Conservation (phyloP, 2,797 vertebrate genomes). For the Pantherophis alleghaniensis region DNA sequence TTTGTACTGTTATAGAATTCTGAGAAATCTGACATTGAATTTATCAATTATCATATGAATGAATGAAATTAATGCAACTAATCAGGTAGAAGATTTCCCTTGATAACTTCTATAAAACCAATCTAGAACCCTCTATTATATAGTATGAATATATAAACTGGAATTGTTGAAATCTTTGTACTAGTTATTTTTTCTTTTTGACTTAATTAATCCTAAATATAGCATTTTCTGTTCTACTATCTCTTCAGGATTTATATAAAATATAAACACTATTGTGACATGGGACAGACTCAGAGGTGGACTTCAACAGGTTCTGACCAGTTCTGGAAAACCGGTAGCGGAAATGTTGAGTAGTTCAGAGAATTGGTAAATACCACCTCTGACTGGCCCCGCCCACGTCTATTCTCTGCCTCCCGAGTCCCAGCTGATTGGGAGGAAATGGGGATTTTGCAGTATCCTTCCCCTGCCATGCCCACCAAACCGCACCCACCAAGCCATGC, state of each 20-base stretch:
- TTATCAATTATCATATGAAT: neutral
- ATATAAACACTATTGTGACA: neutral
- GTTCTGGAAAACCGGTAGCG: too few relatives aligned
- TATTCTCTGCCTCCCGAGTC: too few relatives aligned
- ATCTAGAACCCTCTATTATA: neutral
- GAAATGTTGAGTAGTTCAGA: too few relatives aligned
- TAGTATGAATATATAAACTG: neutral
- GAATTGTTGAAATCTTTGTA: neutral
- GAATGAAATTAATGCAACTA: neutral
- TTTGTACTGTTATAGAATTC: neutral
- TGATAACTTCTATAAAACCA: neutral
- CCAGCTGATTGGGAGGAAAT: too few relatives aligned
- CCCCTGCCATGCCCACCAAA: too few relatives aligned
- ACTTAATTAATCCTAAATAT: neutral
- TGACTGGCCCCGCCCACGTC: too few relatives aligned
- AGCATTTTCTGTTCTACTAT: neutral
- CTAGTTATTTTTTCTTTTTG: neutral
- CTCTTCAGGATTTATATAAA: neutral
- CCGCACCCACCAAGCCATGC: too few relatives aligned
- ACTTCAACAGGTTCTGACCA: too few relatives aligned
- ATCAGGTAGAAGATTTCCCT: neutral
- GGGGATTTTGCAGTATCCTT: too few relatives aligned
- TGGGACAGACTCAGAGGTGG: neutral
- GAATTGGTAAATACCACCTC: too few relatives aligned
- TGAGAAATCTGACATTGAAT: neutral